These are phyloP conservation scores for Epinotia demarniana DNA, from an alignment of 2,888 invertebrate genomes.

Conservation along the genomic window DNA sequence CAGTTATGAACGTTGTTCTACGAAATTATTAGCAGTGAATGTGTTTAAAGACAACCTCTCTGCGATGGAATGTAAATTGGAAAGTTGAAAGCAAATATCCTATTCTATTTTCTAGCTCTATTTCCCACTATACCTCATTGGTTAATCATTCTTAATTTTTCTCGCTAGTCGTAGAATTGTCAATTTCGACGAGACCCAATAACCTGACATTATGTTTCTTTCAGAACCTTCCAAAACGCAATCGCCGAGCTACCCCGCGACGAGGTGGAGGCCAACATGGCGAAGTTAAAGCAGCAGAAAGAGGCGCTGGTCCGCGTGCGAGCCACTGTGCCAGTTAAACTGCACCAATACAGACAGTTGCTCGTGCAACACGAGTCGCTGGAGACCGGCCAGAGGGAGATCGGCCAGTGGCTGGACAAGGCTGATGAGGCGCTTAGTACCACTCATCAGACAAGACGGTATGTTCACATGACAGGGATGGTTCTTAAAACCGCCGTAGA, in stretches of 20 bases:
- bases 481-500: not conserved
- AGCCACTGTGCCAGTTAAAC: constrained; percentile 91
- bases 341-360: constrained; percentile 93
- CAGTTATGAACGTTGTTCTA: too few species aligned
- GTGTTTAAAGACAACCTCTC: too few species aligned
- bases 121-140: too few species aligned
- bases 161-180: too few species aligned
- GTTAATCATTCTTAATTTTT: too few species aligned
- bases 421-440: constrained; percentile 90
- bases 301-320: constrained; percentile 94
- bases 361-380: constrained; percentile 95
- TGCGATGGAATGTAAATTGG: too few species aligned
- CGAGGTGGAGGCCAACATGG: constrained; percentile 96
- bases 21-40: too few species aligned
- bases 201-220: constrained; percentile 37
- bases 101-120: too few species aligned
- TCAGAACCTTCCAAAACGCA: constrained; percentile 93
- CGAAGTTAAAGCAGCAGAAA: constrained; percentile 93
- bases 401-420: constrained; percentile 93
- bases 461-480: constrained; percentile 36
- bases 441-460: constrained; percentile 72
- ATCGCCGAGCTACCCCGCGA: constrained; percentile 95
- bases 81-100: too few species aligned
- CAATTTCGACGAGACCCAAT: not conserved
- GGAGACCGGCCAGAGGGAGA: constrained; percentile 94